Evolutionary conservation across 1,140 invertebrate genomes (phyloP), one percentile per base, ranked within the genome.

Genomic region (Drepana arcuata): DNA sequence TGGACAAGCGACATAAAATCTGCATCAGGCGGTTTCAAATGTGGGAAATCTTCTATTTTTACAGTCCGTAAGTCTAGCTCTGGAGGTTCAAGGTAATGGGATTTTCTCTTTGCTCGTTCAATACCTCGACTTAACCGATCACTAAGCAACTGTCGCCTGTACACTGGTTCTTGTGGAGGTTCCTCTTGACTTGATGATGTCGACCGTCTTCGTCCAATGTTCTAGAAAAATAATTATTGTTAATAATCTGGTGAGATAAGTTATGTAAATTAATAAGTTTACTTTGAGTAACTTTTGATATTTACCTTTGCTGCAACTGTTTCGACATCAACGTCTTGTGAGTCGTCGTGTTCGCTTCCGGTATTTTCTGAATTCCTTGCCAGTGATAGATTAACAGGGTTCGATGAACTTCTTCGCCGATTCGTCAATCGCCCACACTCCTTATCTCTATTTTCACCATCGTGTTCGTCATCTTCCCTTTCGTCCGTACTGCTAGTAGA

Each of bases 371-470:
- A 69, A 23, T 71, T 81, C 41, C 77, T 67, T 26, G 71, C 66
- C 27, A 81, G 29, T 12, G 73, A 79, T 37, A 94, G 83, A 79
- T 94, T 94, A 7, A 94, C 92, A 12, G 92, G 92, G 73, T 93
- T 88, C 45, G 66, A 82, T 34, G 64, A 85, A 66, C 81, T 85
- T 33, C 84, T 71, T 43, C 87, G 82, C 40, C 85, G 72, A 21
- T 81, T 81, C 30, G 86, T 80, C 21, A 86, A 73, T 44, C 87
- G 79, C 18, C 88, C 84, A 11, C 85, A 86, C 51, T 88, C 86
- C 34, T 84, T 77, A 15, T 86, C 83, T 25, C 59, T 51, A 29
- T 67, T 70, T 36, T 87, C 86, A 34, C 83, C 83, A 37, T 84
- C 84, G 16, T 82, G 81, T 36, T 88, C 87, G 15, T 84, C 83